Conservation (phyloP, 2,797 vertebrate genomes). For the Alauda arvensis region DNA sequence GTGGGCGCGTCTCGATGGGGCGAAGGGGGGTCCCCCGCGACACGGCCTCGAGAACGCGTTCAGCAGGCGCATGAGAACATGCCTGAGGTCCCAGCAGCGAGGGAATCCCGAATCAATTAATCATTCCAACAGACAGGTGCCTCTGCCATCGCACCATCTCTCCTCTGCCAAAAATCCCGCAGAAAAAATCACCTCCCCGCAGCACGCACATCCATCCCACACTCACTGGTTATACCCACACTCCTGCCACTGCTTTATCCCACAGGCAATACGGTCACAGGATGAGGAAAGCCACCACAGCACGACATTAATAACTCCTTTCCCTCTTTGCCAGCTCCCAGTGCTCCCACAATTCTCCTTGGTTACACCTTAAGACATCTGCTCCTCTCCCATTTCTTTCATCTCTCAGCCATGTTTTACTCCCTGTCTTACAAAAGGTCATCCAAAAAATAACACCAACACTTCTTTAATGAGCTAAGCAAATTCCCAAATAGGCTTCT, state of each 20-base stretch:
- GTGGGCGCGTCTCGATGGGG: fast-evolving
- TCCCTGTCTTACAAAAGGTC: background rate
- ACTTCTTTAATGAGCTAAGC: background rate
- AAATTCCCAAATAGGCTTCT: background rate
- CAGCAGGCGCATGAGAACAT: fast-evolving
- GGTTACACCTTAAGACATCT: background rate
- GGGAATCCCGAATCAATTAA: fast-evolving
- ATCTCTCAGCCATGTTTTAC: background rate
- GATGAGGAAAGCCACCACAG: background rate
- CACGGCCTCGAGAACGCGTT: fast-evolving
- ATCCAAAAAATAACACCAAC: background rate
- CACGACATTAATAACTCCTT: background rate
- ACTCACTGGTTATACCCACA: fast-evolving
- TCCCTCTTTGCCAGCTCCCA: too few species aligned
- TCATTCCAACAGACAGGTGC: fast-evolving
- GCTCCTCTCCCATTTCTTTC: background rate
- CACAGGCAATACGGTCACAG: background rate
- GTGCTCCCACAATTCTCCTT: background rate
- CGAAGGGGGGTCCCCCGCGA: fast-evolving
- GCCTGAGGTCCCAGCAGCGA: fast-evolving
- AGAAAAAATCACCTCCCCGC: background rate
- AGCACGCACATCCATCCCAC: fast-evolving
- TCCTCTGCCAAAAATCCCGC: background rate
- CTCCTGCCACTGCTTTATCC: fast-evolving
- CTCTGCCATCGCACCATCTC: fast-evolving